A percentile compares a stretch with the other conserved stretches of the same genome.
Conservation (phyloP, 1,140 invertebrate genomes). For the Spodoptera frugiperda region DNA sequence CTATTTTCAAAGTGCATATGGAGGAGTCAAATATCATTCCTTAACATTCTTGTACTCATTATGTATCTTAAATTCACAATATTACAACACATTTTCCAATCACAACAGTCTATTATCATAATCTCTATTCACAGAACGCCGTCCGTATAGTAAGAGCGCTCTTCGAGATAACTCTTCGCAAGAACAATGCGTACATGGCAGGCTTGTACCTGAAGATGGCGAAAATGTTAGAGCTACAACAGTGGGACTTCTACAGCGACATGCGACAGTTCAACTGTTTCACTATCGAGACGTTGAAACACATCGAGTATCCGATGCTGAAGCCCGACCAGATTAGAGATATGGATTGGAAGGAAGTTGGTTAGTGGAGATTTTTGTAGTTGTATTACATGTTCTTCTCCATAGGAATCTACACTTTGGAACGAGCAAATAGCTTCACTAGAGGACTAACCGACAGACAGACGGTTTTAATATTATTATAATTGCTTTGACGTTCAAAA, state of each 20-base stretch:
- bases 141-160: conserved; percentile 95
- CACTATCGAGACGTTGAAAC: conserved; percentile 92
- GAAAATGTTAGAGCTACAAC: conserved; percentile 95
- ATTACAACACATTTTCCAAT: not conserved
- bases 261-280: conserved; percentile 95
- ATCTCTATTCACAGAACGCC: conserved; percentile 90
- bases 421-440: no score
- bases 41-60: no score
- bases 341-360: conserved; percentile 95
- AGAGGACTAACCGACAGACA: no score
- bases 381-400: not conserved
- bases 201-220: conserved; percentile 92
- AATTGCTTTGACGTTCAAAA: no score
- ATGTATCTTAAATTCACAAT: not conserved
- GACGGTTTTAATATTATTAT: no score
- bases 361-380: conserved; percentile 73
- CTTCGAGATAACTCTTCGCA: conserved; percentile 97
- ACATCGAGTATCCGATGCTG: conserved; percentile 92
- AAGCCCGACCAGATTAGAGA: conserved; percentile 93
- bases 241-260: conserved; percentile 96
- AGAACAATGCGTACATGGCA: conserved; percentile 96
- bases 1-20: no score
- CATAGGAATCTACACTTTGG: no score
- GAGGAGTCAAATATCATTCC: no score
- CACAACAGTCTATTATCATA: conserved; percentile 22